Base-by-base conservation (phyloP, 2,888 invertebrate species). In the Drosophila nr. perissopoda region DNA sequence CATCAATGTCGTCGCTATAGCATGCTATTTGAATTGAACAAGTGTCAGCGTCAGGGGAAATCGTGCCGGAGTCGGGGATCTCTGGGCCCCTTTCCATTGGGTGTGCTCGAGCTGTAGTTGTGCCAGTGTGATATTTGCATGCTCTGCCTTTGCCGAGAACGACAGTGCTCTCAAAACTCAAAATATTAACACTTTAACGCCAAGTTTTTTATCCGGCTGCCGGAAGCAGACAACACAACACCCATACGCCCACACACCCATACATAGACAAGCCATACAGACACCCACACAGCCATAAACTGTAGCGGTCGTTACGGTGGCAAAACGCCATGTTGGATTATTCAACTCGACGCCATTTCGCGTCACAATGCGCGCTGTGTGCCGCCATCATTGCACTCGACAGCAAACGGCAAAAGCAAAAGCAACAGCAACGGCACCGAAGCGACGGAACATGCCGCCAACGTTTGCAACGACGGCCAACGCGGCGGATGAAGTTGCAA, bases 281-380 rank as follows among this genome's bases (percentile, higher is more conserved):
- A 45, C 21, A 59, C n/a, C 51, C 27, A 36, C 13, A 27, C n/a
- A 56, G 27, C 56, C 56, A 77, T 77, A 70, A 76, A 83, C 76
- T 80, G 67, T 80, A 74, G 86, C 72, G 69, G 83, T 78, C 78
- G 78, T 82, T 82, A 79, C 82, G 85, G 79, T 85, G 83, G 81
- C 85, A 83, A 90, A 86, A 90, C 85, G 85, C 85, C 85, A 86
- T 86, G 85, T 86, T 86, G 85, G 85, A 86, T 86, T 86, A 86
- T 86, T 90, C 85, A 86, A 81, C 87, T 90, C 85, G 90, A 90
- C 85, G 90, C 90, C 85, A 86, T 90, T 86, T 86, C 85, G 85
- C 85, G 85, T 86, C 85, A 86, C 85, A 86, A 86, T 90, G 85
- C 89, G 89, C 89, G 87, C 85, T 76, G 90, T 89, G 85, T 79